Conservation (phyloP, 2,113 vertebrate species). For the Elephas maximus region DNA sequence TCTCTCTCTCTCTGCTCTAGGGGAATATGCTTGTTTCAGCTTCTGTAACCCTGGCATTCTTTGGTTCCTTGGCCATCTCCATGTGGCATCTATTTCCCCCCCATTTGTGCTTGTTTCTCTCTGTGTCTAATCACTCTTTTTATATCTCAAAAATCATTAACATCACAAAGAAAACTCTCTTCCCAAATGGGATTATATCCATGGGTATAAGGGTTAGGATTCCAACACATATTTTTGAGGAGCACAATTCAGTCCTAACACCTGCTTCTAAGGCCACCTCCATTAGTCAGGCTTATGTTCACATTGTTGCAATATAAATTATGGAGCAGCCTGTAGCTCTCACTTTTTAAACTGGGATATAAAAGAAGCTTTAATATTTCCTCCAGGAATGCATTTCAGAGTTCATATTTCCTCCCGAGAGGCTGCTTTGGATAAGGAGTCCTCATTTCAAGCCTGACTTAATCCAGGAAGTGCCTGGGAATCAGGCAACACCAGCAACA, state of each 20-base stretch:
- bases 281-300: background rate
- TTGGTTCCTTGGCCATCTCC: background rate
- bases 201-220: background rate
- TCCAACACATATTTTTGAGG: background rate
- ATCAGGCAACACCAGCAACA: background rate
- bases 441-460: constrained; percentile 59
- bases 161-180: background rate
- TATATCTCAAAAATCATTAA: too few relatives aligned
- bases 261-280: background rate
- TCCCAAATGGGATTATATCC: background rate
- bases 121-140: background rate
- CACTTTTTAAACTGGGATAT: constrained; percentile 24
- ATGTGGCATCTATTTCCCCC: background rate
- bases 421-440: constrained; percentile 12
- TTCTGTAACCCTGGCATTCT: background rate
- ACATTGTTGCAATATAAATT: background rate
- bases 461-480: constrained; percentile 63
- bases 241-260: background rate
- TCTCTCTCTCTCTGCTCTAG: background rate
- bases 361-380: constrained; percentile 56
- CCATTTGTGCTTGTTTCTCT: background rate
- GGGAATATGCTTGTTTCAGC: background rate
- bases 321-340: background rate
- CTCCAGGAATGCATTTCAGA: constrained; percentile 18
- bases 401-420: constrained; percentile 14